Base-by-base conservation (phyloP, 2,888 invertebrate species). In the Lutraria lutraria region DNA sequence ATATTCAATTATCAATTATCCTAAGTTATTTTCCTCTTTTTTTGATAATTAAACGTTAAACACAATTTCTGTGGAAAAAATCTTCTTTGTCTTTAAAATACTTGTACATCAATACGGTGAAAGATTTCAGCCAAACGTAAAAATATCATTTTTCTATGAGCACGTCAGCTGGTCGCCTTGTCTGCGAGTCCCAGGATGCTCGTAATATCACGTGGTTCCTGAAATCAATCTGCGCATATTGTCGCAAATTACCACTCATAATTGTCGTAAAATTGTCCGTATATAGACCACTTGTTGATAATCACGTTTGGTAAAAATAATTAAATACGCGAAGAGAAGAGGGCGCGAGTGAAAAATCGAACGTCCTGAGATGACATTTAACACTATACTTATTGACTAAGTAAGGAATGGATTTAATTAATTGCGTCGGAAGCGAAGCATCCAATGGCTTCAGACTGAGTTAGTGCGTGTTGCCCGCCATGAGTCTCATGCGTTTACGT, bases 221-320 rank as follows among this genome's bases (percentile, higher is more conserved):
- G 89, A 91, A 82, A 87, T 81, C 89, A 89, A 90, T 85, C 83
- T 79, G 87, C 60, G 60, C 80, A 81, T 81, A 91, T 90, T 88
- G 90, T 88, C 91, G 89, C 87, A 90, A 91, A 88, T 90, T 87
- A 88, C 85, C 72, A 56, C 87, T 34, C 68, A 68, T 87, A 72
- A 88, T 87, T 81, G 89, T 83, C 89, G 87, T 79, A 85, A 88
- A 88, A 82, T 53, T 19, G 12, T 54, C 80, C 83, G 90, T 88
- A 90, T 86, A 88, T 88, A 87, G 86, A 89, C 87, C 88, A 89
- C 89, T 87, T 86, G 89, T 91, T 89, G 91, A 54, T 88, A 76
- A 88, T 63, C 88, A 76, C 83, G 60, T 21, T 52, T 29, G 25
- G 60, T 43, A 52, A 87, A 88, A 88, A 76, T 87, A 87, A 87